phyloP scores from a whole-genome alignment of 2,797 vertebrate species.

The Phoeniculus purpureus region DNA sequence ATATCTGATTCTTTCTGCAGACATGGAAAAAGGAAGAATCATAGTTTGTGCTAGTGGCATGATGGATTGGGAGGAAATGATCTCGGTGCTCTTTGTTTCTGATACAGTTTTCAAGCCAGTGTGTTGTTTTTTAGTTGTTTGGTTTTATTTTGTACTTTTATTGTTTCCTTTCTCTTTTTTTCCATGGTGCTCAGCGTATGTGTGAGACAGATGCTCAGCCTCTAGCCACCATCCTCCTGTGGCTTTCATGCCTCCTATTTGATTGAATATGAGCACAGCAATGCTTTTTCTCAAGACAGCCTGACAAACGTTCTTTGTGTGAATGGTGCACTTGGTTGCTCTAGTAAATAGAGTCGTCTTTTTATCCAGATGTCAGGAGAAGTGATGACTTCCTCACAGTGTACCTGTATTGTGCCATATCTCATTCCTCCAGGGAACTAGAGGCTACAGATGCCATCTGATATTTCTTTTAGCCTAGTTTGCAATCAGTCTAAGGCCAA shows the following conservation, averaged over 20 bases:
- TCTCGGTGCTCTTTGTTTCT: constrained; percentile 10
- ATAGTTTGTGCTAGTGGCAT: not conserved
- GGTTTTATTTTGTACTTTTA: not conserved
- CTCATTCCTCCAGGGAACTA: constrained; percentile 31
- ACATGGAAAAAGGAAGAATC: not conserved
- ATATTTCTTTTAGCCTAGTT: constrained; percentile 27
- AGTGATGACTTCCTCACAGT: constrained; percentile 30
- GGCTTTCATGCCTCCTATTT: constrained; percentile 45
- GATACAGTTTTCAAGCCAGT: not conserved
- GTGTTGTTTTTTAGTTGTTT: not conserved
- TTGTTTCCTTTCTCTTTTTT: accelerated
- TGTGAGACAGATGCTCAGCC: constrained; percentile 45
- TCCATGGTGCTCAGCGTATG: not conserved
- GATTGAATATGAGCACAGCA: constrained; percentile 41
- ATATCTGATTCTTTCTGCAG: not conserved
- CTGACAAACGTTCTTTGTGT: constrained; percentile 58
- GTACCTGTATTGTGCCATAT: constrained; percentile 12
- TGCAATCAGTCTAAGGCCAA: constrained; percentile 8
- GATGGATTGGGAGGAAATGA: not conserved
- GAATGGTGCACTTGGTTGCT: constrained; percentile 39
- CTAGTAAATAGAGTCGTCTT: constrained; percentile 40
- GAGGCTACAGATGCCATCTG: constrained; percentile 11
- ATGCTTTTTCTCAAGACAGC: constrained; percentile 30
- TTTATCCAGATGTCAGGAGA: constrained; percentile 55
- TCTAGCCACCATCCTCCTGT: constrained; percentile 32